A percentile compares a stretch with the other conserved stretches of the same genome.
Conservation (phyloP, 2,113 vertebrate genomes). For the Neogale vison region DNA sequence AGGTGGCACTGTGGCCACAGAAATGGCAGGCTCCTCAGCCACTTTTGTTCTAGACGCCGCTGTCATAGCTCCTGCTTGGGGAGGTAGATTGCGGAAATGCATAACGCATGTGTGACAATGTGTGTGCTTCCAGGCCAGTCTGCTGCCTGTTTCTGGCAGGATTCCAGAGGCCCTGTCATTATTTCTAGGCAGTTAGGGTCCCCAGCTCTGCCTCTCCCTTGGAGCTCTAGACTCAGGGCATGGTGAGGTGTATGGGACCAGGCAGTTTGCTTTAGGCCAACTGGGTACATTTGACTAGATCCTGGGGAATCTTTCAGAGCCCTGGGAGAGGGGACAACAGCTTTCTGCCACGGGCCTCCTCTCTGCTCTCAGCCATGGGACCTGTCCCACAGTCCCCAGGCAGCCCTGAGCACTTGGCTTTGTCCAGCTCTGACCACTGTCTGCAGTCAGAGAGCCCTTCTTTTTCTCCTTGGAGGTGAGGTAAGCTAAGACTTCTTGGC, state of each 20-base stretch:
- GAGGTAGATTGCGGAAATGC: background rate
- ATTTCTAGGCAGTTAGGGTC: background rate
- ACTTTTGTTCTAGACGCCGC: background rate
- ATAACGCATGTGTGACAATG: background rate
- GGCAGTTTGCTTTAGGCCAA: background rate
- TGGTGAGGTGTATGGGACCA: background rate
- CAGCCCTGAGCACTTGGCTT: background rate
- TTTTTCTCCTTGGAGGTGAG: background rate
- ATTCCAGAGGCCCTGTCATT: background rate
- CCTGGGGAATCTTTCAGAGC: background rate
- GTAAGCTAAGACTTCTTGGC: background rate
- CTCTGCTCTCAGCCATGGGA: background rate
- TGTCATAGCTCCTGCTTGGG: background rate
- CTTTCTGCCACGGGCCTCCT: background rate
- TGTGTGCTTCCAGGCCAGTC: background rate
- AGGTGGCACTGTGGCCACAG: conserved; percentile 60
- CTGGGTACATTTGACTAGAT: background rate
- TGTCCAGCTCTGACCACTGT: background rate
- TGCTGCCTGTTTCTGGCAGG: background rate
- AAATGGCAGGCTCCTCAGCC: background rate
- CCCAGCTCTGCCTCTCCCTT: too few species aligned
- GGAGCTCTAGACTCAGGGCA: background rate
- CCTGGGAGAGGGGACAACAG: background rate
- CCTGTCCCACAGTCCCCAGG: accelerated
- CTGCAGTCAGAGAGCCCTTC: background rate